Evolutionary conservation across 2,113 vertebrate species (phyloP).

Genomic region (Lampris megalopsis): DNA sequence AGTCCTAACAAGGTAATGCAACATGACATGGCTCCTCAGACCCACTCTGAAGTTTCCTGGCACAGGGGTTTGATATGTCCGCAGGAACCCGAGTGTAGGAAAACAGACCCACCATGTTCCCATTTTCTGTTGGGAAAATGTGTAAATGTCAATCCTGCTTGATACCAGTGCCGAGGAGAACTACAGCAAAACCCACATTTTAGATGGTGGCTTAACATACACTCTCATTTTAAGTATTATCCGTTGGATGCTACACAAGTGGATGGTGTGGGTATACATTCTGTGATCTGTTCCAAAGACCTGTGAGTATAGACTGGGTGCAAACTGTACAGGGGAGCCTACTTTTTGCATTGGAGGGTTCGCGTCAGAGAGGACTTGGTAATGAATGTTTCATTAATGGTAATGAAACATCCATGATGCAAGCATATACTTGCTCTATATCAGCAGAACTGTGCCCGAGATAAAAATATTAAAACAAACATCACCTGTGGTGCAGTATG

Average conservation of each 20-base stretch:
- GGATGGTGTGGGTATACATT: constrained; percentile 41
- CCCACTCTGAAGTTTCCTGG: constrained; percentile 50
- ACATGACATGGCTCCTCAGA: constrained; percentile 50
- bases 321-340: constrained; percentile 18
- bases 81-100: constrained; percentile 36
- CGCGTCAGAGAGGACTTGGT: too few species aligned
- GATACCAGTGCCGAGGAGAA: constrained; percentile 19
- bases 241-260: constrained; percentile 32
- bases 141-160: constrained; percentile 28
- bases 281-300: constrained; percentile 27
- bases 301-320: constrained; percentile 1
- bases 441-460: too few species aligned
- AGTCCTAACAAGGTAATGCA: constrained; percentile 48
- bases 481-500: too few species aligned
- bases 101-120: constrained; percentile 25
- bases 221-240: constrained; percentile 35
- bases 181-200: constrained; percentile 34
- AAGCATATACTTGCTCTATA: too few species aligned
- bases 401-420: too few species aligned
- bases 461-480: too few species aligned
- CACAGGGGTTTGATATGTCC: constrained; percentile 42
- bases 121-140: constrained; percentile 33
- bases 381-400: too few species aligned
- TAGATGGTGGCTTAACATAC: constrained; percentile 14
- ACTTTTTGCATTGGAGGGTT: too few species aligned